Percentiles rank a stretch among this genome's conserved stretches.
phyloP scores from a whole-genome alignment of 2,797 vertebrate genomes.

The Picus viridis region DNA sequence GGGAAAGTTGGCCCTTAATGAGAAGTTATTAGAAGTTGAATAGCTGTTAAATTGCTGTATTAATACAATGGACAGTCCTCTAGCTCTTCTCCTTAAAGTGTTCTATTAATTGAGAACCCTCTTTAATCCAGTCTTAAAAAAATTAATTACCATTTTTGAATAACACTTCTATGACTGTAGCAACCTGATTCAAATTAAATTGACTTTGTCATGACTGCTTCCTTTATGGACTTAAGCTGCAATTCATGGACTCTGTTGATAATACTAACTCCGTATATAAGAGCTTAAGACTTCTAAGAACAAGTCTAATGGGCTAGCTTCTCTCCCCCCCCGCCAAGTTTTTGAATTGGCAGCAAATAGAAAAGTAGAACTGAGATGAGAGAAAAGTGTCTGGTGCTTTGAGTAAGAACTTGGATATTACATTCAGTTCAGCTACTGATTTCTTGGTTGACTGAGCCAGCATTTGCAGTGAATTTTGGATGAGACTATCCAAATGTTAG shows the following conservation, averaged over 20 bases:
- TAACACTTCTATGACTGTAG: slow-evolving; percentile 13
- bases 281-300: slow-evolving; percentile 23
- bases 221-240: not conserved
- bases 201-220: not conserved
- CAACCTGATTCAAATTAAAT: not conserved
- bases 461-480: not conserved
- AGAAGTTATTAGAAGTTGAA: slow-evolving; percentile 36
- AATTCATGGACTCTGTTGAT: not conserved
- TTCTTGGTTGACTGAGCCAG: not conserved
- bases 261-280: not conserved
- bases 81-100: slow-evolving; percentile 12
- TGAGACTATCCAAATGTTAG: not conserved
- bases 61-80: slow-evolving; percentile 41
- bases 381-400: not conserved
- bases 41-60: slow-evolving; percentile 27
- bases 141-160: slow-evolving; percentile 51
- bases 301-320: not conserved
- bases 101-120: slow-evolving; percentile 36
- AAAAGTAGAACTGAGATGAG: slow-evolving; percentile 13
- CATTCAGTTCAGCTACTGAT: not conserved
- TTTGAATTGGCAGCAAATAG: slow-evolving; percentile 19
- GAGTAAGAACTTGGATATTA: not conserved
- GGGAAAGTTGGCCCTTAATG: slow-evolving; percentile 32
- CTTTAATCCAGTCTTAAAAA: slow-evolving; percentile 43
- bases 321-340: not conserved